Evolutionary conservation across 2,797 vertebrate species (phyloP).

Genomic region (Craterocephalus amniculus): DNA sequence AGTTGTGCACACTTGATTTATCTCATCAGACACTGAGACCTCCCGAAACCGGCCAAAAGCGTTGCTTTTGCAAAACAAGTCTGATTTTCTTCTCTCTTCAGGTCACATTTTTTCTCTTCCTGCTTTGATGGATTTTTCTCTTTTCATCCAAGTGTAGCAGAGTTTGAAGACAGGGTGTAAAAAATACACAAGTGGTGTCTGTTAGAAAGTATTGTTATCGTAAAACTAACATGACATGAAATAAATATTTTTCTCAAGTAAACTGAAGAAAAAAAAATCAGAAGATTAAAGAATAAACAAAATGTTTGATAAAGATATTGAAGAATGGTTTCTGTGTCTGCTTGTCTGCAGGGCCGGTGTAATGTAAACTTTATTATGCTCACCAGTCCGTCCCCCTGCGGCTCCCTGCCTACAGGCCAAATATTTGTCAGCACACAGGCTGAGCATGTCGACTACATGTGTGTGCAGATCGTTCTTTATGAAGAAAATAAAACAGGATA

Average conservation of each 20-base stretch:
- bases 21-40: constrained; percentile 48
- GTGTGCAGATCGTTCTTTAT: background rate
- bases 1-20: constrained; percentile 39
- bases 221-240: background rate
- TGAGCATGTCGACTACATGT: background rate
- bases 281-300: background rate
- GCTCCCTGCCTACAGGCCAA: background rate
- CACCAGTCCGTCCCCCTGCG: background rate
- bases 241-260: background rate
- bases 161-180: constrained; percentile 11
- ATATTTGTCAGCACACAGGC: background rate
- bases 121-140: constrained; percentile 19
- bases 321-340: background rate
- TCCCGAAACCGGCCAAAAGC: constrained; percentile 42
- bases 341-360: background rate
- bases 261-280: background rate
- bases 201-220: background rate
- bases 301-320: background rate
- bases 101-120: constrained; percentile 31
- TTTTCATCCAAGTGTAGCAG: constrained; percentile 34
- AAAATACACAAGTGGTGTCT: constrained; percentile 3
- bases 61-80: constrained; percentile 50
- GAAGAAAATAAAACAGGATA: background rate
- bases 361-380: background rate
- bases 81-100: constrained; percentile 63